phyloP scores from a whole-genome alignment of 2,888 invertebrate species.

The Microplitis deprimator region DNA sequence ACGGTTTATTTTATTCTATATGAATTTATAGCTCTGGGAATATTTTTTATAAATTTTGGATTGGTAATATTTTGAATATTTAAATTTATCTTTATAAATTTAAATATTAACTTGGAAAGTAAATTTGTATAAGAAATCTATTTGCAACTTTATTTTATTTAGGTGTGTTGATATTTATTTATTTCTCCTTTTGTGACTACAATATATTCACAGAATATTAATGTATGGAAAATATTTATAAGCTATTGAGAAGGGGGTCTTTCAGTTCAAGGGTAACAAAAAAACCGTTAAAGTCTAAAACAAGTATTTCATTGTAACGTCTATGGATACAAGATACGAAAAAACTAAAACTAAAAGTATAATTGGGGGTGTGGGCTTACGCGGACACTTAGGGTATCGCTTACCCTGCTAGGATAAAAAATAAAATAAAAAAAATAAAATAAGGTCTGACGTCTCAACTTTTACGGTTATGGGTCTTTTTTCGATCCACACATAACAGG shows the following conservation, averaged over 20 bases:
- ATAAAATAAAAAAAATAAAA: slow-evolving; percentile 55
- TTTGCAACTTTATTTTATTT: not conserved
- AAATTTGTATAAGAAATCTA: not conserved
- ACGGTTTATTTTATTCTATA: not conserved
- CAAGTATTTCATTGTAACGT: not conserved
- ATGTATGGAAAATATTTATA: not conserved
- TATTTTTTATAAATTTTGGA: not conserved
- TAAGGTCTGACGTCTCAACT: slow-evolving; percentile 57
- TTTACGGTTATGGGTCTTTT: slow-evolving; percentile 41
- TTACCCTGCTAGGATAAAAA: slow-evolving; percentile 56
- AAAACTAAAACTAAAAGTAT: not conserved
- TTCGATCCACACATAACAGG: not conserved
- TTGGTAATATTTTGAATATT: not conserved
- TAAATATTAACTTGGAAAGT: not conserved
- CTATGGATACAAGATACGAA: not conserved
- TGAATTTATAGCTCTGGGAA: not conserved
- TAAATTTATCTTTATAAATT: not conserved
- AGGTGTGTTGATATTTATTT: no score
- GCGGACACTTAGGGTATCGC: slow-evolving; percentile 64
- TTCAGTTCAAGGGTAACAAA: not conserved
- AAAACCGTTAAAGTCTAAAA: not conserved
- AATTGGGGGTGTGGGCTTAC: slow-evolving; percentile 22
- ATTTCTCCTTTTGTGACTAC: not conserved
- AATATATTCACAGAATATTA: not conserved
- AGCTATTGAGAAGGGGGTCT: not conserved